Evolutionary conservation across 2,888 invertebrate species (phyloP), one percentile per base, ranked within the genome.

Genomic region (Drosophila anceps): DNA sequence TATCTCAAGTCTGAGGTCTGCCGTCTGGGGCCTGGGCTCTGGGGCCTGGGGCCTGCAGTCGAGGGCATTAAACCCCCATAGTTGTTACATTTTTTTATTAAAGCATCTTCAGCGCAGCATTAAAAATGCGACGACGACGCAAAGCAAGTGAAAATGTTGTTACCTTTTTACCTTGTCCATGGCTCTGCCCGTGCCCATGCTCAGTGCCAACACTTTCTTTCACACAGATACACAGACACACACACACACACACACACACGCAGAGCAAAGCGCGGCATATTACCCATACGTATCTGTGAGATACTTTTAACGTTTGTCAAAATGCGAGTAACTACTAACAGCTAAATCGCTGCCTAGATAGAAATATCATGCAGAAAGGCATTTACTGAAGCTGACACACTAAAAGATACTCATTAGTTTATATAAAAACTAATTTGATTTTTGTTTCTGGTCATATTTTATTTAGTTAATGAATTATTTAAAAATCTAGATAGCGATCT

Each of bases 81-180:
- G 66, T 84, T 75, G 73, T 81, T 81, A 81, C 70, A 81, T 79
- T 79, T 72, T 46, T 70, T 69, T 66, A 71, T 59, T 69, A 69
- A 72, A 69, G 86, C 84, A 84, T 84, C 84, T 90, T 88, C 84
- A 77, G 57, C 33, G 76, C 87, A 69, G 86, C 87, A 87, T 62
- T 73, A 73, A 76, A 76, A 74, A 68, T 76, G 84, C 81, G 81
- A 77, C 62, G 81, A 72, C 64, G 81, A 68, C 67, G 69, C 76
- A 69, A 60, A 81, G 79, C 90, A 88, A 88, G 84, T 84, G 84
- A 84, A 84, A 84, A 84, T 85, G 86, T 79, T 88, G 83, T 79
- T 84, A 88, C 86, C 83, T 79, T 90, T 90, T 84, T 84, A 75
- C 82, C 82, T 76, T 67, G 70, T 54, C 64, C 64, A 43, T 77